Percentiles rank a stretch among this genome's conserved stretches.
Evolutionary conservation across 2,797 vertebrate genomes (phyloP).

Genomic region (Clarias platycephalus): DNA sequence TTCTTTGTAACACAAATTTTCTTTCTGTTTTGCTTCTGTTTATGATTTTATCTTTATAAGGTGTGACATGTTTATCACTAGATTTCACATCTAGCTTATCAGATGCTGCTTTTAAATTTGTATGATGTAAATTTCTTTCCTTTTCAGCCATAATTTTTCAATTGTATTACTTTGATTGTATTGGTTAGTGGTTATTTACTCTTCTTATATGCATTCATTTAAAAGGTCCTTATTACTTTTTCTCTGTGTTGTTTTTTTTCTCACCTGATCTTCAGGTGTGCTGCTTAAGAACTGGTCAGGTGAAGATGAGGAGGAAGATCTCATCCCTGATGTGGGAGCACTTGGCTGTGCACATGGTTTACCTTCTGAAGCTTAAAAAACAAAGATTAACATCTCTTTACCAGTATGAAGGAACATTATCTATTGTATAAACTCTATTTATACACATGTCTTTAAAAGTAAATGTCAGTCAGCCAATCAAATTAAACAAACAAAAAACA

Average conservation of each 20-base stretch:
- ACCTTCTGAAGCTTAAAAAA: conserved; percentile 80
- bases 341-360: conserved; percentile 75
- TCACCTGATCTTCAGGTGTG: conserved; percentile 82
- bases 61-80: background rate
- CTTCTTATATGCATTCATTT: background rate
- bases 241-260: conserved; percentile 24
- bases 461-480: background rate
- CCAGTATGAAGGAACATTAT: background rate
- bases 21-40: background rate
- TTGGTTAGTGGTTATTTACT: background rate
- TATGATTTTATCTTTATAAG: background rate
- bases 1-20: background rate
- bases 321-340: conserved; percentile 51
- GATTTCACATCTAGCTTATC: background rate
- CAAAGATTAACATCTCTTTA: background rate
- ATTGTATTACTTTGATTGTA: background rate
- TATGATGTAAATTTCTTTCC: background rate
- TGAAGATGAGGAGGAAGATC: conserved; percentile 69
- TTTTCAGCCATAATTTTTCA: background rate
- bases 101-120: background rate
- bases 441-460: background rate
- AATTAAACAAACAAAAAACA: background rate
- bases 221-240: background rate
- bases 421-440: background rate
- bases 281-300: conserved; percentile 69